phyloP scores from a whole-genome alignment of 2,888 invertebrate species.

The Eubasilissa splendida region DNA sequence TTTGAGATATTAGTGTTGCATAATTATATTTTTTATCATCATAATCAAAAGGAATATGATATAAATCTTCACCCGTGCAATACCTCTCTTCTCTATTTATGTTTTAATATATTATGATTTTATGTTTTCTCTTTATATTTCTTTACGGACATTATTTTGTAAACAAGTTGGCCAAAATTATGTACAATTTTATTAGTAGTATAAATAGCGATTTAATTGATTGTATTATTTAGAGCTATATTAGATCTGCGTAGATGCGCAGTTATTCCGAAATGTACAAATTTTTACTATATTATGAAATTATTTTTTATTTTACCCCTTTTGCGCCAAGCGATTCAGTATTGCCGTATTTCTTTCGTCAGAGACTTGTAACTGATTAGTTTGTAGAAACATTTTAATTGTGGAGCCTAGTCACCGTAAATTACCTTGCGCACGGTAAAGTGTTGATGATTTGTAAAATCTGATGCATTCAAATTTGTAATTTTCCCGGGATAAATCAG shows the following conservation, averaged over 20 bases:
- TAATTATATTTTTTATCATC: conserved; percentile 25
- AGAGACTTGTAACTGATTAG: no score
- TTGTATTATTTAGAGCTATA: conserved; percentile 5
- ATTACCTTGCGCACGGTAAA: neutral
- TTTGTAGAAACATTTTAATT: neutral
- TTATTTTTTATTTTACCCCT: conserved; percentile 25
- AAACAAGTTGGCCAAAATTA: conserved; percentile 10
- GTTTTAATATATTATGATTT: conserved; percentile 27
- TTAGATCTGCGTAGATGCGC: conserved; percentile 5
- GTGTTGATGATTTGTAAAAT: neutral
- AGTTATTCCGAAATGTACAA: conserved; percentile 35
- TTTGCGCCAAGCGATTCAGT: no score
- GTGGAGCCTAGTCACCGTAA: conserved; percentile 23
- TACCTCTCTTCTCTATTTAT: conserved; percentile 21
- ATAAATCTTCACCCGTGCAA: conserved; percentile 33
- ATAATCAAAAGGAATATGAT: conserved; percentile 24
- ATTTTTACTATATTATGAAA: conserved; percentile 31
- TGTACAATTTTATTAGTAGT: conserved; percentile 23
- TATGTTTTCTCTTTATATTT: conserved; percentile 12
- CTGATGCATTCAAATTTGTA: no score
- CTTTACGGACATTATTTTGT: conserved; percentile 3
- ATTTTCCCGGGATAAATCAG: no score
- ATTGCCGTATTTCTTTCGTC: no score
- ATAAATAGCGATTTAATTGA: conserved; percentile 4
- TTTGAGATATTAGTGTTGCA: neutral